Evolutionary conservation across 1,140 invertebrate genomes (phyloP), one percentile per base, ranked within the genome.

Genomic region (Drosophila arizonae): DNA sequence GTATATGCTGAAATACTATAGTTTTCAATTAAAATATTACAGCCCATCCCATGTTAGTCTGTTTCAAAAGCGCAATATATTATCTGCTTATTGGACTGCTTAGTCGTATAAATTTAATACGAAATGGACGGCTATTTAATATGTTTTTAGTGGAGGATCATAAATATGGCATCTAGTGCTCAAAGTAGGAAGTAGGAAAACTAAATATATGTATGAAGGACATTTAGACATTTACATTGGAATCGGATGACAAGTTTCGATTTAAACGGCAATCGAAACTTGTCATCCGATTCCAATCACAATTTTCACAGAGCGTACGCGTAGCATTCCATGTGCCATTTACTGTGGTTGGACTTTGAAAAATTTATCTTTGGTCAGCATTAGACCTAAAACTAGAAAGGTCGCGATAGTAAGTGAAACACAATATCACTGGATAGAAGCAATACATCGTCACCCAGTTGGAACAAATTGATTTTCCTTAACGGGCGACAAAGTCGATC

Each of bases 391-490:
- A 43, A 43, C 4, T 24, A 24, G 21, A 24, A 24, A 24, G 21
- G 3, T 24, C 3, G 21, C 2, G 21, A 24, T n/a, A 6, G 39
- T 28, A 39, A n/a, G 17, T 67, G 58, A 24, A 69, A 68, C 39
- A 39, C 26, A 55, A 70, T 28, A 46, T 48, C 28, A 68, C 54
- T 50, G 50, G 68, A 55, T 61, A n/a, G 10, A 9, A 65, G 70
- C 30, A 67, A 72, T 76, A 52, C 69, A 72, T 71, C 57, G 69
- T 64, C 80, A 67, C 48, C 63, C 65, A 60, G 56, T 80, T 86
- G 84, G 84, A 88, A 84, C 84, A 72, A 87, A 88, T 88, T 77
- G 84, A 84, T 87, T 87, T 79, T 33, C 41, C 28, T 58, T 79
- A 21, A 46, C 61, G 58, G 54, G 70, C 76, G 82, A 81, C 78